Evolutionary conservation across 2,113 vertebrate genomes (phyloP).

Genomic region (Amphiprion percula): DNA sequence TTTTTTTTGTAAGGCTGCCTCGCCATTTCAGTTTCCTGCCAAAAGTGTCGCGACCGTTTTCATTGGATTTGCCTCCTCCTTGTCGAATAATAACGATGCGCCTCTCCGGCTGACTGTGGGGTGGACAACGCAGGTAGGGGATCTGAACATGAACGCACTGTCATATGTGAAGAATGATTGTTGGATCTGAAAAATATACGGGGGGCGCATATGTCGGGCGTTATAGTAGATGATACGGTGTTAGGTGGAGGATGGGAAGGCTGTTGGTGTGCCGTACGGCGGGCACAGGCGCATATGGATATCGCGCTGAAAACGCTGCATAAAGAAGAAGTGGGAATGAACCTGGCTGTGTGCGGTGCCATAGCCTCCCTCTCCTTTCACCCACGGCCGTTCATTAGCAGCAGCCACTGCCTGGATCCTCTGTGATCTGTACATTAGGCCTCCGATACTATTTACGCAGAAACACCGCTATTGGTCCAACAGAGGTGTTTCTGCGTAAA

Average conservation of each 20-base stretch:
- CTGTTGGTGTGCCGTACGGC: constrained; percentile 39
- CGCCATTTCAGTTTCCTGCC: constrained; percentile 53
- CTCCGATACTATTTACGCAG: not conserved
- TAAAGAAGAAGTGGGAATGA: constrained; percentile 58
- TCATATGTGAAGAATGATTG: constrained; percentile 29
- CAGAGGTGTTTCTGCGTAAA: constrained; percentile 3
- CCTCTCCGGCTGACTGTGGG: constrained; percentile 73
- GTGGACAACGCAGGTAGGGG: constrained; percentile 77
- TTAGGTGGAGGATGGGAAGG: constrained; percentile 25
- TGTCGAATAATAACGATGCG: constrained; percentile 75
- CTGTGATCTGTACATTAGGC: constrained; percentile 15
- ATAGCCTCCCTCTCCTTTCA: not conserved
- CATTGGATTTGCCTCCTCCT: constrained; percentile 78
- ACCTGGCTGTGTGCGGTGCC: constrained; percentile 34
- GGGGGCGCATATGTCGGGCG: constrained; percentile 21
- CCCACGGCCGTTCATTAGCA: not conserved
- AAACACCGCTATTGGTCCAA: no score
- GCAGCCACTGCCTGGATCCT: not conserved
- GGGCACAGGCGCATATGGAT: constrained; percentile 46
- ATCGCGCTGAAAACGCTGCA: constrained; percentile 71
- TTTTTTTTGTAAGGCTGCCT: constrained; percentile 31
- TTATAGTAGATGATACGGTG: not conserved
- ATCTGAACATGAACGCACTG: constrained; percentile 41
- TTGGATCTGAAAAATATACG: constrained; percentile 16
- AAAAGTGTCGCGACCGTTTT: constrained; percentile 67